These are phyloP conservation scores for Lepilemur septentrionalis DNA, from an alignment of 2,797 vertebrate genomes.

Conservation along the genomic window DNA sequence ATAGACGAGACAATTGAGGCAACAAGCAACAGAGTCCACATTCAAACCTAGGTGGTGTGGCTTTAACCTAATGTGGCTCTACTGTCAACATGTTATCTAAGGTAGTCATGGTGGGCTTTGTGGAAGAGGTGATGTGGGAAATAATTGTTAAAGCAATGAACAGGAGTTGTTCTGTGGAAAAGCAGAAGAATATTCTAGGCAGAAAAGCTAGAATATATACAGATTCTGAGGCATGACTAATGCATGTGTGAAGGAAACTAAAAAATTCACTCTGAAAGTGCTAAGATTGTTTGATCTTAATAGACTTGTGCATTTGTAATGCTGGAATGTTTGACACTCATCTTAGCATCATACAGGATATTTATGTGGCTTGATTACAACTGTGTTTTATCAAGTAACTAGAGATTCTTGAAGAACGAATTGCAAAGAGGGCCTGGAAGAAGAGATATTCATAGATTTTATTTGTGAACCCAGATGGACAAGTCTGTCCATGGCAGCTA, in stretches of 20 bases:
- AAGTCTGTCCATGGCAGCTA: neutral
- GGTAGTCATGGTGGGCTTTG: neutral
- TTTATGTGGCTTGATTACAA: neutral
- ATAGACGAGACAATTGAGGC: neutral
- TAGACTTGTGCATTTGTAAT: constrained; percentile 8
- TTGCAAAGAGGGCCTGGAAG: neutral
- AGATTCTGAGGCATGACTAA: constrained; percentile 12
- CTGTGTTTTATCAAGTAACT: constrained; percentile 1
- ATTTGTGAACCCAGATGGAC: neutral
- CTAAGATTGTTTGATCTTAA: neutral
- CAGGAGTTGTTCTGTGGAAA: neutral
- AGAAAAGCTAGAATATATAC: neutral
- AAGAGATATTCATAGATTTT: neutral
- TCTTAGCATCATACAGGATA: neutral
- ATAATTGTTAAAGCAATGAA: neutral
- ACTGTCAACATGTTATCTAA: neutral
- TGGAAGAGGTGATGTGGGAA: neutral
- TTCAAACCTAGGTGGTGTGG: neutral
- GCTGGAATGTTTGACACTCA: neutral
- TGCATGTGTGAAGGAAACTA: neutral
- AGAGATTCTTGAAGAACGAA: neutral
- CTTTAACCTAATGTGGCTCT: neutral
- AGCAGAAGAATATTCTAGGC: neutral
- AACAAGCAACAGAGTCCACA: neutral
- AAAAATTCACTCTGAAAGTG: constrained; percentile 14